Evolutionary conservation across 2,113 vertebrate genomes (phyloP).

Genomic region (Stigmatopora nigra): DNA sequence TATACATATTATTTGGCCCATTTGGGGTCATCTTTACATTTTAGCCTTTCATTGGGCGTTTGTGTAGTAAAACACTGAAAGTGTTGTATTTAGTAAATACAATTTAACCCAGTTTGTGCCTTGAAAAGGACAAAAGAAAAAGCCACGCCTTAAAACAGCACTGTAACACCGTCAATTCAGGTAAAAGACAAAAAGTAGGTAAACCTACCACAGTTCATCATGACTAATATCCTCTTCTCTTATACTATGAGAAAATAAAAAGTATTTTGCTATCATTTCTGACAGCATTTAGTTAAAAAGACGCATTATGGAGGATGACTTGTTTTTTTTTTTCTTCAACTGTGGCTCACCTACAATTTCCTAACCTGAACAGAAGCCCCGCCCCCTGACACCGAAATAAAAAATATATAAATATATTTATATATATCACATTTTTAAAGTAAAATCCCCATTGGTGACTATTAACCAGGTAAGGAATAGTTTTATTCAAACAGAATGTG

Average conservation of each 20-base stretch:
- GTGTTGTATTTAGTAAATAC: background rate
- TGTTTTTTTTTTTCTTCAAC: conserved; percentile 10
- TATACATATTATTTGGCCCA: background rate
- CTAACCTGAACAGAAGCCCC: conserved; percentile 33
- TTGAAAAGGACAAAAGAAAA: background rate
- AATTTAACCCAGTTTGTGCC: background rate
- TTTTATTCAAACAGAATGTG: background rate
- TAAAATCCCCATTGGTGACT: background rate
- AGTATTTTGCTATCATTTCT: conserved; percentile 33
- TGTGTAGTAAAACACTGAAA: background rate
- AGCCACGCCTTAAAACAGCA: conserved; percentile 49
- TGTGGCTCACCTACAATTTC: conserved; percentile 29
- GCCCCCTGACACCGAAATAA: conserved; percentile 13
- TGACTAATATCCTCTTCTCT: conserved; percentile 21
- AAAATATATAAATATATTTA: background rate
- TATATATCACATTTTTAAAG: background rate
- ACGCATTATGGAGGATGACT: background rate
- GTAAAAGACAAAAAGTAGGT: background rate
- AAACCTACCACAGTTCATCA: conserved; percentile 55
- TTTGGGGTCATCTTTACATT: background rate
- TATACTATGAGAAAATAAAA: conserved; percentile 11
- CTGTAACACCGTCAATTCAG: background rate
- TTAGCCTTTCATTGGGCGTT: background rate
- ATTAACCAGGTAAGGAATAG: background rate
- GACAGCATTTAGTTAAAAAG: background rate